Conservation (phyloP, 2,113 vertebrate genomes). For the Eulemur macaco region DNA sequence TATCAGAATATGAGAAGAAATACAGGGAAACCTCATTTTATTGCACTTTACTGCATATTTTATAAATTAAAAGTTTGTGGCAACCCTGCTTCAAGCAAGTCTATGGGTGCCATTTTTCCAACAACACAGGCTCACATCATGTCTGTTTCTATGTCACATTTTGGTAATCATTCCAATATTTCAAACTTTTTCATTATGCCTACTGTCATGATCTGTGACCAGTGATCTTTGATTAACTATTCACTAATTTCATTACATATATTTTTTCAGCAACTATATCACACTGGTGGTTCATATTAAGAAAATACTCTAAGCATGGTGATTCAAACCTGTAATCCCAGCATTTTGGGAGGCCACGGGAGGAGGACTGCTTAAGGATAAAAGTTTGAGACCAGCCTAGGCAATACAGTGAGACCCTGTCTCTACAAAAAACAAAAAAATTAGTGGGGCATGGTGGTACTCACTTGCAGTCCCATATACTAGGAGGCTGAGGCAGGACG, state of each 20-base stretch:
- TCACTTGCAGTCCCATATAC: too few relatives aligned
- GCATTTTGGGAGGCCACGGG: too few relatives aligned
- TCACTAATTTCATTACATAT: constrained; percentile 6
- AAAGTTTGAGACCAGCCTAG: too few relatives aligned
- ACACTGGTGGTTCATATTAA: not conserved
- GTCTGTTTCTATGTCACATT: not conserved
- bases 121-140: not conserved
- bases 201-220: not conserved
- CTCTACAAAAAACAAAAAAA: too few relatives aligned
- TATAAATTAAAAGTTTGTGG: not conserved
- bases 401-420: too few relatives aligned
- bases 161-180: not conserved
- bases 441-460: too few relatives aligned
- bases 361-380: too few relatives aligned
- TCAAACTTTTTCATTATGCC: not conserved
- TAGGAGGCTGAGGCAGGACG: too few relatives aligned
- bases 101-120: not conserved
- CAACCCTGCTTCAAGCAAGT: not conserved
- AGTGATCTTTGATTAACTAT: not conserved
- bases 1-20: not conserved
- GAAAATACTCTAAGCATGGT: not conserved
- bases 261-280: constrained; percentile 11
- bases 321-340: too few relatives aligned
- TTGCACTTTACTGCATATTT: not conserved
- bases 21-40: not conserved